A percentile compares a stretch with the other conserved stretches of the same genome.
These are phyloP conservation scores for Cyphomyrus plagiostoma DNA, from an alignment of 2,113 vertebrate species.

Conservation along the genomic window DNA sequence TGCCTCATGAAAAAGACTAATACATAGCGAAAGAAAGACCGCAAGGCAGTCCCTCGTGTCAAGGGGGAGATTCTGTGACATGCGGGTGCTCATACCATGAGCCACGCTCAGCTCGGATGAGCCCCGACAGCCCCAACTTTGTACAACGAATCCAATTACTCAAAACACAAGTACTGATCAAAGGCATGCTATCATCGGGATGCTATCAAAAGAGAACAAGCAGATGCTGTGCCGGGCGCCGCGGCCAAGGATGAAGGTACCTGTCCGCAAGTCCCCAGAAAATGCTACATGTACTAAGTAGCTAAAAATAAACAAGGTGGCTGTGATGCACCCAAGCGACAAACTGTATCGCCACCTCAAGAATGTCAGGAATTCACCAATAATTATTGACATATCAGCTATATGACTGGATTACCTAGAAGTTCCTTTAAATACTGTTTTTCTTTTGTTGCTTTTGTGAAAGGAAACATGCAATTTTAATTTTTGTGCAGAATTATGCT, in stretches of 20 bases:
- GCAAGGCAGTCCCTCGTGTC: not conserved
- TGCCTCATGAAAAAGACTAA: not conserved
- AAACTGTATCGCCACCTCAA: not conserved
- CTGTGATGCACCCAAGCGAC: not conserved
- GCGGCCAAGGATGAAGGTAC: slow-evolving; percentile 10
- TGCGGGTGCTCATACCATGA: slow-evolving; percentile 3
- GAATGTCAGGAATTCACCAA: not conserved
- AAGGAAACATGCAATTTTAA: not conserved
- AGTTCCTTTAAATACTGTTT: not conserved
- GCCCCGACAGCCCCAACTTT: not conserved
- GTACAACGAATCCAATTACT: slow-evolving; percentile 17
- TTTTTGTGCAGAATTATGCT: not conserved
- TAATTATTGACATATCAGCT: not conserved
- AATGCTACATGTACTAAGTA: not conserved
- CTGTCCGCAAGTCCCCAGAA: slow-evolving; percentile 16
- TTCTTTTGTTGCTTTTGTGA: not conserved
- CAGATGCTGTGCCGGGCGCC: not conserved
- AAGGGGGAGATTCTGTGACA: slow-evolving; percentile 25
- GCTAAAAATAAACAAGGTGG: slow-evolving; percentile 21
- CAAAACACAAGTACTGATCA: slow-evolving; percentile 27
- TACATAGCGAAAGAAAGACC: not conserved
- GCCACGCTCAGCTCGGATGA: not conserved
- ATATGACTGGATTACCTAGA: not conserved
- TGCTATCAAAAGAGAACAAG: slow-evolving; percentile 31
- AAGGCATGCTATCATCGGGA: slow-evolving; percentile 16